A percentile compares a stretch with the other conserved stretches of the same genome.
These are phyloP conservation scores for Brachionichthys hirsutus DNA, from an alignment of 2,113 vertebrate genomes.

Conservation along the genomic window DNA sequence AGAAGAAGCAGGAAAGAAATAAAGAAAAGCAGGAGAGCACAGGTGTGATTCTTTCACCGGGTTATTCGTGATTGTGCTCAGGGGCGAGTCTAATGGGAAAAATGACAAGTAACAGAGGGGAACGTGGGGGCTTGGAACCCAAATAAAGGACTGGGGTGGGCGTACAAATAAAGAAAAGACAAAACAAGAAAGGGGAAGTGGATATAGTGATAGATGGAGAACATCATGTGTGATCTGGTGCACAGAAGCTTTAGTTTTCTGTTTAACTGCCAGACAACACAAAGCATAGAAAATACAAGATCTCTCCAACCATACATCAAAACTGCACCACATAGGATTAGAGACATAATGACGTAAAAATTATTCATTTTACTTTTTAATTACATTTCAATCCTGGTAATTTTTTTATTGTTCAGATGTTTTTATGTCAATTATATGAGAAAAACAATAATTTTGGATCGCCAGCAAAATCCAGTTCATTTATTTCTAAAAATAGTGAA, in stretches of 20 bases:
- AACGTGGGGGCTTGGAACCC: constrained; percentile 26
- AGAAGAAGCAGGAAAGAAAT: constrained; percentile 1
- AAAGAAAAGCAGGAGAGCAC: constrained; percentile 45
- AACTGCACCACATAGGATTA: too few relatives aligned
- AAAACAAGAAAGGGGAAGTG: constrained; percentile 25
- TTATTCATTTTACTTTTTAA: too few relatives aligned
- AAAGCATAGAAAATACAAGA: not conserved
- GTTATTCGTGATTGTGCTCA: constrained; percentile 59
- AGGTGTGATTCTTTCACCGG: constrained; percentile 58
- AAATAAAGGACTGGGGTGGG: constrained; percentile 37
- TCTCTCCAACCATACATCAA: not conserved
- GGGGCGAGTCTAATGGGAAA: constrained; percentile 57
- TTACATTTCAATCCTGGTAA: too few relatives aligned
- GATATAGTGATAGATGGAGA: constrained; percentile 11
- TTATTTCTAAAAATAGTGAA: too few relatives aligned
- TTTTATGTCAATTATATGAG: too few relatives aligned
- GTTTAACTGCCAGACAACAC: constrained; percentile 4
- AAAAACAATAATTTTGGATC: too few relatives aligned
- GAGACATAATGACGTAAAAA: too few relatives aligned
- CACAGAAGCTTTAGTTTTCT: constrained; percentile 9
- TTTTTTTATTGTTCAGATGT: too few relatives aligned
- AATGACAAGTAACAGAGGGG: constrained; percentile 41
- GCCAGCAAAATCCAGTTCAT: too few relatives aligned
- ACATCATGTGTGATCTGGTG: constrained; percentile 21
- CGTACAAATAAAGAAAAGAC: constrained; percentile 28